These are phyloP conservation scores for Hypomecis punctinalis DNA, from an alignment of 2,888 invertebrate genomes.

Conservation along the genomic window DNA sequence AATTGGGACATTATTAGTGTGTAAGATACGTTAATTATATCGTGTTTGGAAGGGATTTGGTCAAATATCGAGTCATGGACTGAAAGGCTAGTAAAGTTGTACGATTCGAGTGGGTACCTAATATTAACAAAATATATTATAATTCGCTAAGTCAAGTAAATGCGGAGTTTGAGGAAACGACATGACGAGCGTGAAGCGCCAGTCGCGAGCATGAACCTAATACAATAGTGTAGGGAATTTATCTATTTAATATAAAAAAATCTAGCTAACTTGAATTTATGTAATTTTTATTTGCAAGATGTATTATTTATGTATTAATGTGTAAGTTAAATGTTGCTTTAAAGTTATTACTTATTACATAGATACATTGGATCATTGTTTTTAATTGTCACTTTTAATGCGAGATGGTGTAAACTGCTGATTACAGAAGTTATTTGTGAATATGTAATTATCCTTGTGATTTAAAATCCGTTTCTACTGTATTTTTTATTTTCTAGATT, in stretches of 20 bases:
- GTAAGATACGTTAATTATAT: conserved; percentile 55
- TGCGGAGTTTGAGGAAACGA: conserved; percentile 20
- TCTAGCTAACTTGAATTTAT: conserved; percentile 83
- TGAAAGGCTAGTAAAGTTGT: conserved; percentile 61
- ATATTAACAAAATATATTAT: conserved; percentile 54
- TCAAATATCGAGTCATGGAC: conserved; percentile 68
- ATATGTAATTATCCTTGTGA: conserved; percentile 85
- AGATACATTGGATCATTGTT: conserved; percentile 72
- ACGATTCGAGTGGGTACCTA: conserved; percentile 53
- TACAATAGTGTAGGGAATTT: conserved; percentile 77
- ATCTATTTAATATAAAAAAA: conserved; percentile 73
- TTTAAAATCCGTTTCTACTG: conserved; percentile 84
- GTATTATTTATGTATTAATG: conserved; percentile 84
- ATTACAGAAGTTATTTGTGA: conserved; percentile 81
- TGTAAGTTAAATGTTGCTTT: conserved; percentile 84
- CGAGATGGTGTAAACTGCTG: conserved; percentile 73
- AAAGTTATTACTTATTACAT: conserved; percentile 81
- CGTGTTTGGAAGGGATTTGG: conserved; percentile 60
- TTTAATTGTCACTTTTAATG: conserved; percentile 76
- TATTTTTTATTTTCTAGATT: conserved; percentile 85
- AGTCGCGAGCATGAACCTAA: conserved; percentile 60
- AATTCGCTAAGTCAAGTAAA: conserved; percentile 68
- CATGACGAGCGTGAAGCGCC: conserved; percentile 38
- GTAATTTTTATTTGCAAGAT: conserved; percentile 82
- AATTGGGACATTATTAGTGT: conserved; percentile 51